Evolutionary conservation across 2,113 vertebrate species (phyloP).

Genomic region (Lepus americanus): DNA sequence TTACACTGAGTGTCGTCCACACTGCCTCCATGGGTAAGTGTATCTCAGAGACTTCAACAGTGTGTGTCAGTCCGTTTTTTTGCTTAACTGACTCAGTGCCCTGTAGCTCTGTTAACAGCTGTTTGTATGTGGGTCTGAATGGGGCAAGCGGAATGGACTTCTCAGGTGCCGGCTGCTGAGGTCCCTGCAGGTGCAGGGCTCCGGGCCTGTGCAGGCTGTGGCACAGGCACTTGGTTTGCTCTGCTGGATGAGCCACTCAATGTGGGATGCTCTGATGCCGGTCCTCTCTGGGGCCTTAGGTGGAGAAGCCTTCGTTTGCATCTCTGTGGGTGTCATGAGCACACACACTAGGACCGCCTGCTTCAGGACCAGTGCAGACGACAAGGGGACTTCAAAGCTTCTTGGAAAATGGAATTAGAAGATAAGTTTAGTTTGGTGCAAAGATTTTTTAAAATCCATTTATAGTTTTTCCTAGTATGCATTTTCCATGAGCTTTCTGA

Average conservation of each 20-base stretch:
- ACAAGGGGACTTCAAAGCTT: no score
- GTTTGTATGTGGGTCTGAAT: not conserved
- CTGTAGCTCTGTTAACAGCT: not conserved
- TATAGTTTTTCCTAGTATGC: no score
- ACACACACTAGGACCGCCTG: conserved; percentile 52
- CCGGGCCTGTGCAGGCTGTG: conserved; percentile 17
- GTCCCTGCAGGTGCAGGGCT: conserved; percentile 1
- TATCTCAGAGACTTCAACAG: not conserved
- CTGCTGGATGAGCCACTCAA: not conserved
- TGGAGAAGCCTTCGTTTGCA: conserved; percentile 60
- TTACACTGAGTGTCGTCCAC: rapidly evolving
- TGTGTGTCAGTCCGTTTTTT: not conserved
- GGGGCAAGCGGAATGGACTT: no score
- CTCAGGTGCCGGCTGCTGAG: not conserved
- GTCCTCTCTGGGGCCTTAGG: not conserved
- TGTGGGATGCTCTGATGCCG: conserved; percentile 37
- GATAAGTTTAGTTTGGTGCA: no score
- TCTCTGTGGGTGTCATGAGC: conserved; percentile 59
- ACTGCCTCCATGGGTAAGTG: conserved; percentile 24
- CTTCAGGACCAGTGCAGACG: conserved; percentile 13
- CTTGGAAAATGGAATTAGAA: no score
- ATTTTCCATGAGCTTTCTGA: no score
- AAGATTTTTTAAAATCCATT: no score
- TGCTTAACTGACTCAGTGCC: not conserved
- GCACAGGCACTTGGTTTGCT: not conserved